phyloP scores from a whole-genome alignment of 2,888 invertebrate species.

The Saturnia japonica region DNA sequence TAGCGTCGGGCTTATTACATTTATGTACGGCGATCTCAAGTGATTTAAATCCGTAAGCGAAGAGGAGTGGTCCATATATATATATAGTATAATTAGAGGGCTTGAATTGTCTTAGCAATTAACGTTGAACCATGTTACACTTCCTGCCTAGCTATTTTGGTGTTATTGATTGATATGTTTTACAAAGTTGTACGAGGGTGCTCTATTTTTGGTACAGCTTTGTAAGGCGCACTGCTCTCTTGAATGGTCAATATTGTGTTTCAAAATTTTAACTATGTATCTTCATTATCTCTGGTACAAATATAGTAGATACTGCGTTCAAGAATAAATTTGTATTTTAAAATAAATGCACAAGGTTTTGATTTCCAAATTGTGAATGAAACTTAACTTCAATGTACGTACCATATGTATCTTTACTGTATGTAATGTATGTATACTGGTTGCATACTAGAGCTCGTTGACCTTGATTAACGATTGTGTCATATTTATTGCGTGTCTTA shows the following conservation, averaged over 20 bases:
- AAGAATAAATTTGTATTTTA: neutral
- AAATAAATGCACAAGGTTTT: neutral
- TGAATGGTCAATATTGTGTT: conserved; percentile 1
- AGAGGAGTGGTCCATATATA: conserved; percentile 50
- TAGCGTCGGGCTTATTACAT: neutral
- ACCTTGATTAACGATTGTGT: conserved; percentile 15
- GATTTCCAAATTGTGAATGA: neutral
- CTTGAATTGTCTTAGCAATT: conserved; percentile 66
- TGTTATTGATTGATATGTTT: conserved; percentile 53
- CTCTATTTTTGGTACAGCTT: conserved; percentile 39
- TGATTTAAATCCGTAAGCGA: conserved; percentile 38
- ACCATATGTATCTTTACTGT: neutral
- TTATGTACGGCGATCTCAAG: neutral
- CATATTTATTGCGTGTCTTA: conserved; percentile 14
- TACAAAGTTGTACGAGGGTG: conserved; percentile 37
- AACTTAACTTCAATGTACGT: neutral
- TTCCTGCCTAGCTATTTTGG: conserved; percentile 63
- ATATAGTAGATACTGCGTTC: neutral
- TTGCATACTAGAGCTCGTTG: neutral
- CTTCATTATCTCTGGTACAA: neutral
- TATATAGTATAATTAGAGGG: conserved; percentile 58
- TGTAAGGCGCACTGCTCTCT: neutral
- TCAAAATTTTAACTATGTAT: neutral
- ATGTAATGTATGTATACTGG: neutral
- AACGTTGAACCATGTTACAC: conserved; percentile 46